Base-by-base conservation (phyloP, 2,113 vertebrate species). In the Bubo scandiacus region DNA sequence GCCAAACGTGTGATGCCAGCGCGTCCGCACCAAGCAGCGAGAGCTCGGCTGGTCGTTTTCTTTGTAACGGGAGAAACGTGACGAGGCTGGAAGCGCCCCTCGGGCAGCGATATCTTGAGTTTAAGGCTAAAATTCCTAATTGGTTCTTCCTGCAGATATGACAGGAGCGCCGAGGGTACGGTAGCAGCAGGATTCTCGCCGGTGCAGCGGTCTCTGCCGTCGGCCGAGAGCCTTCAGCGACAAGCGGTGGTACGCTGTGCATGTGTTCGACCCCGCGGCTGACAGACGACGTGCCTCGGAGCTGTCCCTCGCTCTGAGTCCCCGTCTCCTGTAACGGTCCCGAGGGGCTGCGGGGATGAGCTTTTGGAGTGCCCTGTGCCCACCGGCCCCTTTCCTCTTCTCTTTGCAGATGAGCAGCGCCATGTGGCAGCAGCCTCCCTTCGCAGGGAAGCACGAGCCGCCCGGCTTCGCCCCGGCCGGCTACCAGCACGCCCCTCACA, bases 191-290 rank as follows among this genome's bases (percentile, higher is more conserved):
- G 97, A 0, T 98, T 97, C 85, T 88, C 95, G 0, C 86, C 98
- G 7, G 84, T 86, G 3, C 98, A 99, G 87, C 98, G 98, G 75
- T 96, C 98, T 13, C 98, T 98, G 80, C 98, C 97, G 1, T 92
- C 98, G 17, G 97, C 98, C 3, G 99, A 99, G 30, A 98, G 88
- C 96, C 98, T 99, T 70, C 99, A 99, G 91, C 98, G 98, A 94
- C 98, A 99, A 82, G 99, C 92, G 4, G 94, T 98, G 99, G 99
- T 99, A 98, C 94, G 95, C 70, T n/a, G 11, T 40, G 61, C 17
- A 36, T n/a, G n/a, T 15, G 7, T 13, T 13, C 54, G 29, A 15
- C 54, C 45, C 52, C 6, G 2, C 3, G 12, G 38, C 29, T 2
- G 19, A 15, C 9, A 4, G 68, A 11, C 15, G 8, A 17, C 16